A percentile compares a stretch with the other conserved stretches of the same genome.
These are phyloP conservation scores for Galerucella calmariensis DNA, from an alignment of 2,888 invertebrate species.

Conservation along the genomic window DNA sequence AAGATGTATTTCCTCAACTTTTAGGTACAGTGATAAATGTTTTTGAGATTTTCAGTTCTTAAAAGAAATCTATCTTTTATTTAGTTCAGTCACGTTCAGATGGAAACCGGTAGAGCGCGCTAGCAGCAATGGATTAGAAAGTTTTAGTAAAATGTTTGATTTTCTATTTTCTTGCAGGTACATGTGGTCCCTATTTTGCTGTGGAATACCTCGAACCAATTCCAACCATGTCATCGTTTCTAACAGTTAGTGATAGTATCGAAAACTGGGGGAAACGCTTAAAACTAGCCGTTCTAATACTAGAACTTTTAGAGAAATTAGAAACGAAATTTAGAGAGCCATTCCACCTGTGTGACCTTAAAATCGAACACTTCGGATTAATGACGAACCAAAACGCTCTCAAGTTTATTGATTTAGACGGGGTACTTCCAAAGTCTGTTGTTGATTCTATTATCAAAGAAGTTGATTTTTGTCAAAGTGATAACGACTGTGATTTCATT, in stretches of 20 bases:
- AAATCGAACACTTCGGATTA: slow-evolving; percentile 75
- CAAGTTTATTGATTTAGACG: slow-evolving; percentile 74
- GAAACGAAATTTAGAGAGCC: slow-evolving; percentile 71
- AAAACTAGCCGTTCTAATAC: slow-evolving; percentile 70
- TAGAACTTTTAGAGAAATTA: slow-evolving; percentile 71
- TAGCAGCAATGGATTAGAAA: too few relatives aligned
- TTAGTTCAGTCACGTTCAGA: too few relatives aligned
- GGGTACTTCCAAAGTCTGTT: slow-evolving; percentile 70
- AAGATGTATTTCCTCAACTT: slow-evolving; percentile 73
- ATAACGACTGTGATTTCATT: slow-evolving; percentile 75
- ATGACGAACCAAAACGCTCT: slow-evolving; percentile 65
- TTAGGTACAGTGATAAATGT: slow-evolving; percentile 64
- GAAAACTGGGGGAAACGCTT: slow-evolving; percentile 71
- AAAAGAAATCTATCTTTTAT: too few relatives aligned
- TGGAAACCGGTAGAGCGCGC: too few relatives aligned
- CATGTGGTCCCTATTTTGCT: slow-evolving; percentile 74
- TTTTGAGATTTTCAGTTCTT: too few relatives aligned
- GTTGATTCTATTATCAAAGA: slow-evolving; percentile 66
- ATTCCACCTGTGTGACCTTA: slow-evolving; percentile 76
- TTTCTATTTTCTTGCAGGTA: slow-evolving; percentile 25
- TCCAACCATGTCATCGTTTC: slow-evolving; percentile 66
- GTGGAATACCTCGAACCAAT: slow-evolving; percentile 73
- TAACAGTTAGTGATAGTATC: slow-evolving; percentile 67
- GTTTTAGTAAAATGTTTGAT: background rate
- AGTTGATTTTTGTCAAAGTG: slow-evolving; percentile 65